These are phyloP conservation scores for Drosophila asahinai DNA, from an alignment of 1,140 invertebrate species.

Conservation along the genomic window DNA sequence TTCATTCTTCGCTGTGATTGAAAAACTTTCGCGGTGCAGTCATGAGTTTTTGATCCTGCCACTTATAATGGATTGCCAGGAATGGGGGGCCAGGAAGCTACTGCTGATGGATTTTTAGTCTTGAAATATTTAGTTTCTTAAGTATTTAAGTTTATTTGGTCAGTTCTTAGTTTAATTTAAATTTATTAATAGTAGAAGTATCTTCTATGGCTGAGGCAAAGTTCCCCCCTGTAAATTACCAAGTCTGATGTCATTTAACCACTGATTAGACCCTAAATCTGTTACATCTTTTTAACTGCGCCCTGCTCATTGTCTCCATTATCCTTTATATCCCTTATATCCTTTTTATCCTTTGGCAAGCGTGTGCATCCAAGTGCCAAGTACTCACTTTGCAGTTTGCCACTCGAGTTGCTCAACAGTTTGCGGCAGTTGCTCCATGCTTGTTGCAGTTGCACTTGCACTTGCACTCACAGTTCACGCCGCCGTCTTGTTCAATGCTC, in stretches of 20 bases:
- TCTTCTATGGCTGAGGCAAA: not conserved
- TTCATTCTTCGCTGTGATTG: conserved; percentile 60
- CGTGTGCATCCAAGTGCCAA: conserved; percentile 48
- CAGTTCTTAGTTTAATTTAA: not conserved
- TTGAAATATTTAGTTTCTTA: too few species aligned
- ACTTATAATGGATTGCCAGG: conserved; percentile 10
- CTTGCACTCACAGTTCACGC: conserved; percentile 7
- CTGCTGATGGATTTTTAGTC: not conserved
- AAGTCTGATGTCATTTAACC: not conserved
- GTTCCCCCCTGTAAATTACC: not conserved
- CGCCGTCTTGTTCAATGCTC: conserved; percentile 65
- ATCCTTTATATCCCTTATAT: not conserved
- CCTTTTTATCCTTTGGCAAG: conserved; percentile 9
- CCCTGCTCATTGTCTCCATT: not conserved
- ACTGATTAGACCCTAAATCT: conserved; percentile 5
- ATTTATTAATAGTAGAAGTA: not conserved
- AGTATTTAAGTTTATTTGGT: too few species aligned
- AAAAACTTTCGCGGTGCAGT: conserved; percentile 64
- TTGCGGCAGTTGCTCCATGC: conserved; percentile 38
- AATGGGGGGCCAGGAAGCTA: not conserved
- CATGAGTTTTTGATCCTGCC: conserved; percentile 37
- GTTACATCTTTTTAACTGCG: not conserved
- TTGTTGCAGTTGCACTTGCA: conserved; percentile 35
- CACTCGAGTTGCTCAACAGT: conserved; percentile 49
- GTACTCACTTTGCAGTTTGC: conserved; percentile 52